Base-by-base conservation (phyloP, 2,113 vertebrate species). In the Sapayoa aenigma region DNA sequence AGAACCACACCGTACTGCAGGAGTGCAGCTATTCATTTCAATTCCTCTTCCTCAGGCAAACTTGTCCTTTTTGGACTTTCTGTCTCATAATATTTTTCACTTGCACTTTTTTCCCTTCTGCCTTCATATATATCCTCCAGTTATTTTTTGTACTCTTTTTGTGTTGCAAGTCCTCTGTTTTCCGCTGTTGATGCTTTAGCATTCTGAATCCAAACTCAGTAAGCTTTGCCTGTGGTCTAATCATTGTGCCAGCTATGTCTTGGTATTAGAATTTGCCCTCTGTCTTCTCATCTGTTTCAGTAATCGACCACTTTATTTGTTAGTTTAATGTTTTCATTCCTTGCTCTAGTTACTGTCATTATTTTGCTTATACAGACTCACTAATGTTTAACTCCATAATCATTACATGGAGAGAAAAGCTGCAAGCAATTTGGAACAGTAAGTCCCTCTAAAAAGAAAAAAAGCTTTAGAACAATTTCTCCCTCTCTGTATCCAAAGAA, bases 251-350 rank as follows among this genome's bases (percentile, higher is more conserved):
- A 80, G 39, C 67, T 93, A 94, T 80, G 62, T 65, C 95, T 97
- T 89, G 33, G 73, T 95, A 62, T 85, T 67, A 89, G 56, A 89
- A 84, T 93, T 88, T 83, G 41, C 86, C 71, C 84, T 95, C 69
- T 91, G 33, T 93, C 55, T 90, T 84, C 85, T 87, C 90, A 94
- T 97, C 88, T 91, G 55, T 85, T 97, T 95, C 63, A 95, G 87
- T 90, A 90, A 93, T 49, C 76, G 81, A 96, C 83, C 76, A 82
- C 87, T 96, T 96, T 85, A 79, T 96, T 95, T 95, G 88, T 94
- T 97, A 87, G 81, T 77, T 96, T 91, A 90, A 95, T 59, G 85
- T 81, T 93, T 96, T 96, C 75, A 78, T 93, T 95, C 83, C 79
- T 95, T 95, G 76, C 82, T 93, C 30, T 87, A 68, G 55, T 88